Evolutionary conservation across 1,140 invertebrate species (phyloP), one percentile per base, ranked within the genome.

Genomic region (Archivesica marissinica): DNA sequence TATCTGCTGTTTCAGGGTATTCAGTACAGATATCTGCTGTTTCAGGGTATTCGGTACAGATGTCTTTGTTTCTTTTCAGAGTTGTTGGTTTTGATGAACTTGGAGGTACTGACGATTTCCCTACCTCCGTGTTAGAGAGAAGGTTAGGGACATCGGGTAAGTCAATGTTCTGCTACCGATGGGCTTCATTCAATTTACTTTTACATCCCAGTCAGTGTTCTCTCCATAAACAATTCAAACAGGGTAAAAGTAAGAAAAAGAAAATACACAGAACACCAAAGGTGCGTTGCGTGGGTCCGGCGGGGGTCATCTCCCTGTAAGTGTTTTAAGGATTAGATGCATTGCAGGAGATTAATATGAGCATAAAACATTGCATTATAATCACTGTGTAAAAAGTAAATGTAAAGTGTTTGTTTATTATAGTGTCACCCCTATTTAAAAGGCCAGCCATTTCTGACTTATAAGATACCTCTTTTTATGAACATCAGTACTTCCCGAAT

Each of bases 81-180:
- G 87, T 94, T 39, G 85, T 92, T 85, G 93, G 93, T 9, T 94
- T 94, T 91, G 92, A 93, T 79, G 91, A 93, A 33, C 85, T 94
- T 50, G 92, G 92, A 33, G 91, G 90, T 64, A 86, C 90, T 25
- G 92, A 94, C 83, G 89, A 84, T 75, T 94, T 94, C 85, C 85
- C 76, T 56, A 90, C 90, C 33, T 76, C 79, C 47, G 85, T 89
- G 11, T 83, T 94, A 64, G 93, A 94, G 77, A 89, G 75, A 33
- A 83, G 92, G 61, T 85, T 94, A 1, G 89, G 87, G 47, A 86
- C 88, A 87, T 91, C 91, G 89, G 92, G 93, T 93, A 84, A 20
- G 35, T 68, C 4, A 39, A 20, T 50, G 9, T 50, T 50, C 44
- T 50, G 44, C 20, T 20, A 11, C 9, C 44, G 44, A 50, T 50